phyloP scores from a whole-genome alignment of 2,888 invertebrate genomes.

The Melanophora roralis region DNA sequence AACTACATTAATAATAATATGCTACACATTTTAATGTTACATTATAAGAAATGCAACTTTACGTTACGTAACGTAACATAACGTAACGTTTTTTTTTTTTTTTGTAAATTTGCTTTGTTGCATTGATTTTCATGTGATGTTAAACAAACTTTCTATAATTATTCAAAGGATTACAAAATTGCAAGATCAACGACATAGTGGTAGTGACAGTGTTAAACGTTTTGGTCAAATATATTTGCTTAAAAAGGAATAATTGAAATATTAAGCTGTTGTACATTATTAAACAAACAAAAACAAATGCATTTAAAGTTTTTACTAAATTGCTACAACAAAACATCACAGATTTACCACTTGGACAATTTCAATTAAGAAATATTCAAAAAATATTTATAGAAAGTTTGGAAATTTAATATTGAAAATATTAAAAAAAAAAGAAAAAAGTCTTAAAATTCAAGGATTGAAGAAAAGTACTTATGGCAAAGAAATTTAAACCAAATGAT shows the following conservation, averaged over 20 bases:
- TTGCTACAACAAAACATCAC: too few relatives aligned
- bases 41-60: constrained; percentile 15
- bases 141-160: constrained; percentile 3
- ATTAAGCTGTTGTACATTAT: too few relatives aligned
- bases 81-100: too few relatives aligned
- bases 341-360: too few relatives aligned
- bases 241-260: not conserved
- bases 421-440: not conserved
- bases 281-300: too few relatives aligned
- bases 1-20: constrained; percentile 56
- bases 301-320: too few relatives aligned
- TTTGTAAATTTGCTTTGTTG: too few relatives aligned
- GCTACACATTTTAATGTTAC: constrained; percentile 50
- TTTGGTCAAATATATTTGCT: constrained; percentile 33
- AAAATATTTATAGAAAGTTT: too few relatives aligned
- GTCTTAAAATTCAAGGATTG: not conserved
- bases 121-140: not conserved
- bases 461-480: not conserved
- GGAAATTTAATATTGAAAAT: too few relatives aligned
- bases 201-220: not conserved
- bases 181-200: not conserved
- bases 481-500: constrained; percentile 56
- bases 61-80: not conserved
- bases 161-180: constrained; percentile 35
- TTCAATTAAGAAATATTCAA: too few relatives aligned